These are phyloP conservation scores for Ormyrus nitidulus DNA, from an alignment of 2,888 invertebrate genomes.

Conservation along the genomic window DNA sequence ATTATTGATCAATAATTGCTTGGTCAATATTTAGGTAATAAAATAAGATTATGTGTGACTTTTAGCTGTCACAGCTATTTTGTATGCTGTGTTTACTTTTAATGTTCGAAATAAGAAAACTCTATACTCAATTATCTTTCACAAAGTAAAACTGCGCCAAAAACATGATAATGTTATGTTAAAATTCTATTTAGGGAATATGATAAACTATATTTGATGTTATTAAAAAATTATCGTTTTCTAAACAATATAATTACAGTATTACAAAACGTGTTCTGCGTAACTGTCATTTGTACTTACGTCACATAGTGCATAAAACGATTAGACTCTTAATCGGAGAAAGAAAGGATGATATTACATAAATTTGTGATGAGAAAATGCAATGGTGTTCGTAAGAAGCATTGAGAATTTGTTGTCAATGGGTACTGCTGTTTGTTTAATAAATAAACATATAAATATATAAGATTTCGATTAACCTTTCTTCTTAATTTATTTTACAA, in stretches of 20 bases:
- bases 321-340: not conserved
- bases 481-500: no score
- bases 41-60: not conserved
- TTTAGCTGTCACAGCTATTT: not conserved
- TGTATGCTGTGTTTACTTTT: slow-evolving; percentile 4
- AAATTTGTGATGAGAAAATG: no score
- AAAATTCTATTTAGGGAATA: no score
- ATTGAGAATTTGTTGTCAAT: not conserved
- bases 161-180: not conserved
- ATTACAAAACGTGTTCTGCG: not conserved
- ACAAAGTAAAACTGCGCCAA: not conserved
- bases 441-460: not conserved
- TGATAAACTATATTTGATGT: no score
- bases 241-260: slow-evolving; percentile 1
- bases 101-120: slow-evolving; percentile 9
- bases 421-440: not conserved
- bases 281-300: slow-evolving; percentile 7
- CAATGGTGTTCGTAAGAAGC: no score
- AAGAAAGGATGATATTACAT: not conserved
- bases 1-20: no score
- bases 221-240: no score
- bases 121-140: not conserved
- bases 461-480: no score
- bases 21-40: no score
- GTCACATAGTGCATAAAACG: not conserved